These are phyloP conservation scores for Trogon melanurus DNA, from an alignment of 2,113 vertebrate genomes.

Conservation along the genomic window DNA sequence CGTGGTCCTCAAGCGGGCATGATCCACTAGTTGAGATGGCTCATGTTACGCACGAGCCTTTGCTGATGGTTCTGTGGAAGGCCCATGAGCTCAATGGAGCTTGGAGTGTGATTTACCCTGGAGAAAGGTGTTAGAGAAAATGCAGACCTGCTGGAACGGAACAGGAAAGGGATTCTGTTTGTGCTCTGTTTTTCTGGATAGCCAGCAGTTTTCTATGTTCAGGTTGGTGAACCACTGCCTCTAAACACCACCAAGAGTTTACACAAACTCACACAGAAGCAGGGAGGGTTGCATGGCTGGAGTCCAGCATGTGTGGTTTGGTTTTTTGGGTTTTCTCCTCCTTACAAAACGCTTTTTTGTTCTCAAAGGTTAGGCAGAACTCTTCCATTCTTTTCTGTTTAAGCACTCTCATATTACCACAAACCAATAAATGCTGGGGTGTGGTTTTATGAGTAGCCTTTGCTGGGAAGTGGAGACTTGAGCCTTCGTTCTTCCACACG, in stretches of 20 bases:
- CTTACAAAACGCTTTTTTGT: background rate
- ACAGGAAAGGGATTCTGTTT: background rate
- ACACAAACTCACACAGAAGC: background rate
- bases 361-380: background rate
- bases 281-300: background rate
- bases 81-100: background rate
- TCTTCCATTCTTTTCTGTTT: background rate
- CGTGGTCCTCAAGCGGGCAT: background rate
- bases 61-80: background rate
- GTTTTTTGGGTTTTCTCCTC: background rate
- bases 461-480: background rate
- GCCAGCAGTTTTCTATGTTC: background rate
- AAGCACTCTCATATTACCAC: background rate
- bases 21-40: background rate
- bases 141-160: background rate
- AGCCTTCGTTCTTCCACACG: background rate
- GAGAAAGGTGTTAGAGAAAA: background rate
- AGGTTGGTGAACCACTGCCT: background rate
- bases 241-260: background rate
- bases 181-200: background rate
- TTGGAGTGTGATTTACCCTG: background rate
- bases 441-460: background rate
- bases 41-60: background rate
- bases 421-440: background rate
- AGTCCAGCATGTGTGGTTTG: background rate